Percentiles rank a stretch among this genome's conserved stretches.
phyloP scores from a whole-genome alignment of 30 jellyfish, hydroid and myxozoan genomes.

The Pelagia noctiluca region DNA sequence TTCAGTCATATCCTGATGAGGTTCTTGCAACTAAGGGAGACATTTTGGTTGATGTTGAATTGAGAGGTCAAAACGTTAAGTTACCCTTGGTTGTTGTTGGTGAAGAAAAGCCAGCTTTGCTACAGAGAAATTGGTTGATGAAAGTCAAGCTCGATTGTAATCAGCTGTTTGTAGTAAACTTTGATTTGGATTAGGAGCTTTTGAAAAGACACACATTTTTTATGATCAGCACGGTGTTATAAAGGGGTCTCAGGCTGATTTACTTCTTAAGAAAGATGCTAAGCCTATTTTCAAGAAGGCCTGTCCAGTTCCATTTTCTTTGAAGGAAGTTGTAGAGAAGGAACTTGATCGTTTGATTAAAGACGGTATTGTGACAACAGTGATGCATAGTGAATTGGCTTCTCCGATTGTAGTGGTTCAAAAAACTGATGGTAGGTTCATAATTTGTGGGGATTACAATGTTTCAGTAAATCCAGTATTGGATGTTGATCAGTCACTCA shows the following conservation, averaged over 20 bases:
- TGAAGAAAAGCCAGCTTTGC: slow-evolving; percentile 42
- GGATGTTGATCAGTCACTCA: slow-evolving; percentile 19
- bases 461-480: slow-evolving; percentile 54
- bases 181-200: slow-evolving; percentile 31
- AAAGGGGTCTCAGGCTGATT: slow-evolving; percentile 44
- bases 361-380: slow-evolving; percentile 45
- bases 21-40: slow-evolving; percentile 49
- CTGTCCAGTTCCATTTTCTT: too few species aligned
- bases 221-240: slow-evolving; percentile 19
- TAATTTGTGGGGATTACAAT: slow-evolving; percentile 63
- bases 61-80: slow-evolving; percentile 41
- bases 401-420: slow-evolving; percentile 50
- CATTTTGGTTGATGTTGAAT: slow-evolving; percentile 46
- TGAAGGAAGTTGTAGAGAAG: too few species aligned
- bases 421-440: slow-evolving; percentile 42
- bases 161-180: slow-evolving; percentile 36
- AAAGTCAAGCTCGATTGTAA: slow-evolving; percentile 38
- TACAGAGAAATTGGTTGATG: slow-evolving; percentile 28
- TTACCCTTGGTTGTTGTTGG: slow-evolving; percentile 54
- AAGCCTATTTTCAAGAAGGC: too few species aligned
- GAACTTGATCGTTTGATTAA: slow-evolving; percentile 20
- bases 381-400: slow-evolving; percentile 66
- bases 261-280: too few species aligned
- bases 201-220: neutral
- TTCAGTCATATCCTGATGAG: slow-evolving; percentile 45